These are phyloP conservation scores for Epinotia demarniana DNA, from an alignment of 2,888 invertebrate genomes.

Conservation along the genomic window DNA sequence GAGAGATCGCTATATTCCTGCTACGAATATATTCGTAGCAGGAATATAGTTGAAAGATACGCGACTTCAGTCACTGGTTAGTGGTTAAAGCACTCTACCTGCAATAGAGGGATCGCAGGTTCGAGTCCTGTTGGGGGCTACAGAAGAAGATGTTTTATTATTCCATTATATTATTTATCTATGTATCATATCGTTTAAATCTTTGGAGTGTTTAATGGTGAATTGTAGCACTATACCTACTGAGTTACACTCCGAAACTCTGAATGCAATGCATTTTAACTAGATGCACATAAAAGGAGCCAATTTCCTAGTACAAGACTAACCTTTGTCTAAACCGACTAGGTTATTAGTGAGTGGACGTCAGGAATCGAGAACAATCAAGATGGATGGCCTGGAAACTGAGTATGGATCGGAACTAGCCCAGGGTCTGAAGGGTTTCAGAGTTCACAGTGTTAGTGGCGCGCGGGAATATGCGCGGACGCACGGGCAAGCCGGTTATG, in stretches of 20 bases:
- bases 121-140: too few relatives aligned
- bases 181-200: too few relatives aligned
- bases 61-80: too few relatives aligned
- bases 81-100: too few relatives aligned
- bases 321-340: not conserved
- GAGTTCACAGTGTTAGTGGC: slow-evolving; percentile 46
- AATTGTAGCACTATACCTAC: not conserved
- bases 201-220: not conserved
- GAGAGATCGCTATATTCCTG: too few relatives aligned
- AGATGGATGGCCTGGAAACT: slow-evolving; percentile 46
- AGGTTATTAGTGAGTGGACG: slow-evolving; percentile 6
- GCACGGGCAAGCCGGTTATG: slow-evolving; percentile 35
- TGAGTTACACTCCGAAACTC: not conserved
- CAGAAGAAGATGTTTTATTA: too few relatives aligned
- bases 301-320: not conserved
- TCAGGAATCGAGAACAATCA: slow-evolving; percentile 46
- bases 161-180: too few relatives aligned
- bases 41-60: too few relatives aligned
- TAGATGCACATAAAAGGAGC: not conserved
- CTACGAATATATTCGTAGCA: too few relatives aligned
- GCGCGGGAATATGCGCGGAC: slow-evolving; percentile 41
- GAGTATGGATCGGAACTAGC: slow-evolving; percentile 35
- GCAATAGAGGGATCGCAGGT: too few relatives aligned
- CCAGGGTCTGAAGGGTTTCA: slow-evolving; percentile 38
- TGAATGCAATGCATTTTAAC: not conserved